A percentile compares a stretch with the other conserved stretches of the same genome.
Conservation (phyloP, 2,888 invertebrate genomes). For the Portevinia maculata region DNA sequence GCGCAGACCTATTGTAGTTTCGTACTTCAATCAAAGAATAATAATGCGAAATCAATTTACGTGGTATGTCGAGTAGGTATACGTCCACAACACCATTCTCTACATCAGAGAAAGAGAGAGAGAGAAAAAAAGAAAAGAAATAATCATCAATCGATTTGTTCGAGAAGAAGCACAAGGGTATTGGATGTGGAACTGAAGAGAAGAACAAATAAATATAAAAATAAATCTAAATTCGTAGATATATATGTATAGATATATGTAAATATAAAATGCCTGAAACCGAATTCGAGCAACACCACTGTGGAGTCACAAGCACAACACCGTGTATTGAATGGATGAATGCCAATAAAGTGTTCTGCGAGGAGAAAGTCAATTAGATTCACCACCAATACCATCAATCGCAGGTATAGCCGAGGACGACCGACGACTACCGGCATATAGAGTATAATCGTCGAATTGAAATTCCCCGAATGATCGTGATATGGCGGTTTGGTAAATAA, state of each 20-base stretch:
- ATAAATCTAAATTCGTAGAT: neutral
- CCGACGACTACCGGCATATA: neutral
- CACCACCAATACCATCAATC: constrained; percentile 45
- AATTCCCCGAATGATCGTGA: constrained; percentile 57
- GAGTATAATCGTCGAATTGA: constrained; percentile 41
- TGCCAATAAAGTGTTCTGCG: constrained; percentile 65
- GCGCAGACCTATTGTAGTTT: constrained; percentile 72
- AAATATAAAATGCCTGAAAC: constrained; percentile 54
- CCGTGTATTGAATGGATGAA: constrained; percentile 49
- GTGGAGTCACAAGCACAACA: constrained; percentile 35
- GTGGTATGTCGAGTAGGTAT: constrained; percentile 58
- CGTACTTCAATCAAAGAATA: constrained; percentile 72
- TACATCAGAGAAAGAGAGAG: constrained; percentile 4
- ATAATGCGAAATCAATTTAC: constrained; percentile 74
- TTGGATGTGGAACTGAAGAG: constrained; percentile 52
- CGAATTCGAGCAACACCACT: constrained; percentile 58
- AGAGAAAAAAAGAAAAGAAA: constrained; percentile 29
- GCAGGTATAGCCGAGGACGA: neutral
- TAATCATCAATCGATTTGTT: constrained; percentile 63
- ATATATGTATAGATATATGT: constrained; percentile 2
- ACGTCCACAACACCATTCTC: constrained; percentile 40
- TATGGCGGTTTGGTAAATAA: constrained; percentile 67
- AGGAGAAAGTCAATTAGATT: constrained; percentile 74
- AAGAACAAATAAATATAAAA: constrained; percentile 14
- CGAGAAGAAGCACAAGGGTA: constrained; percentile 39